Conservation (phyloP, 2,888 invertebrate genomes). For the Leistus spinibarbis region DNA sequence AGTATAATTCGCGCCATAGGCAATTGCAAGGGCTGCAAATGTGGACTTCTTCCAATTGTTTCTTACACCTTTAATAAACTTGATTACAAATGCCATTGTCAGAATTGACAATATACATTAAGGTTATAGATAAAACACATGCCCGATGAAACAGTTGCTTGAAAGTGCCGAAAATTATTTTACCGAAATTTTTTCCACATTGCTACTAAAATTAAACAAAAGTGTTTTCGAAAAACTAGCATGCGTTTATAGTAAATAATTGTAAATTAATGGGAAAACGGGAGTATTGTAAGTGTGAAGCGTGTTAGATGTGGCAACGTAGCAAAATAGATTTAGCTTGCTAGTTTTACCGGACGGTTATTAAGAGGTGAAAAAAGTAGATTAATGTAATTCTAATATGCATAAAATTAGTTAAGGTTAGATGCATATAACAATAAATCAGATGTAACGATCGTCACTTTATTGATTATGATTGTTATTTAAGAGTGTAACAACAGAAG, state of each 20-base stretch:
- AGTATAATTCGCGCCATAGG: constrained; percentile 73
- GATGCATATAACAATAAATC: not conserved
- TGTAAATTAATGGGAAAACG: not conserved
- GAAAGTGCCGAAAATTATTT: not conserved
- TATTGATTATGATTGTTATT: not conserved
- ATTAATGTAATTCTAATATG: not conserved
- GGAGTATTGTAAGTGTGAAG: not conserved
- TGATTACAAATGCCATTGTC: constrained; percentile 63
- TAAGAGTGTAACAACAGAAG: not conserved
- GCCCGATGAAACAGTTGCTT: not conserved
- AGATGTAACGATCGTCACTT: not conserved
- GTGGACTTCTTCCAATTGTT: constrained; percentile 91
- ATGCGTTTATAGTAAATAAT: not conserved
- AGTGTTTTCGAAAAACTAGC: too few species aligned
- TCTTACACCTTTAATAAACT: constrained; percentile 69
- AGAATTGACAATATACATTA: not conserved
- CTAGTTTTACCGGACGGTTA: not conserved
- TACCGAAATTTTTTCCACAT: not conserved
- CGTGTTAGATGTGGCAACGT: not conserved
- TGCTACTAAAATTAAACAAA: not conserved
- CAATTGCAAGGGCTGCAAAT: constrained; percentile 68
- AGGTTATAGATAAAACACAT: not conserved
- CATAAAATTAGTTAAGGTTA: not conserved
- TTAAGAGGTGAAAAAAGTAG: not conserved
- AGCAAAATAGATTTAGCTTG: not conserved